phyloP scores from a whole-genome alignment of 2,888 invertebrate species.

The Dioctria linearis region DNA sequence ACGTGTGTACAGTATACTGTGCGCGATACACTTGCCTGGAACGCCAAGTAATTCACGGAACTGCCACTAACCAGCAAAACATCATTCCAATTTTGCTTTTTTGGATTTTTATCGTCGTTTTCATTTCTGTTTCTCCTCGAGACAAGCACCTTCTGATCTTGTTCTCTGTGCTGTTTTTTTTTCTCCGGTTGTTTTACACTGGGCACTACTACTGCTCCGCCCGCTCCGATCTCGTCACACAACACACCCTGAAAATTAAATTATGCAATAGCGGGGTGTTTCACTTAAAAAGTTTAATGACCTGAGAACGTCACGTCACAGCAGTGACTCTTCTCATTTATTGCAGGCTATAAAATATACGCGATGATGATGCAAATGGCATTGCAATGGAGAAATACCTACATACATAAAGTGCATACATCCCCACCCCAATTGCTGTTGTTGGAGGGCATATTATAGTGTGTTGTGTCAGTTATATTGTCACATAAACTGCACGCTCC shows the following conservation, averaged over 20 bases:
- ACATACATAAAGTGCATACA: background rate
- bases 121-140: conserved; percentile 14
- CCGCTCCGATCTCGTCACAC: conserved; percentile 1
- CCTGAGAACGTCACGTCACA: conserved; percentile 26
- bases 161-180: conserved; percentile 11
- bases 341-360: background rate
- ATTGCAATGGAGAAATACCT: no score
- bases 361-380: conserved; percentile 9
- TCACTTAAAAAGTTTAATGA: conserved; percentile 48
- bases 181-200: background rate
- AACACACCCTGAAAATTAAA: conserved; percentile 21
- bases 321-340: conserved; percentile 6
- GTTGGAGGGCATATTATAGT: no score
- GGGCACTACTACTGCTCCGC: background rate
- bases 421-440: background rate
- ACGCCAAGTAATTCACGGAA: background rate
- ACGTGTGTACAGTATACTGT: background rate
- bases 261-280: conserved; percentile 45
- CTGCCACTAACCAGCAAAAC: no score
- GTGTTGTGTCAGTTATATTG: background rate
- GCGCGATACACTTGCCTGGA: background rate
- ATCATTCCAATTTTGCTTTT: conserved; percentile 37
- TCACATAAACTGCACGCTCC: conserved; percentile 14
- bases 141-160: conserved; percentile 22
- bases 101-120: conserved; percentile 33